Evolutionary conservation across 2,888 invertebrate genomes (phyloP), one percentile per base, ranked within the genome.

Genomic region (Drosophila longiperda): DNA sequence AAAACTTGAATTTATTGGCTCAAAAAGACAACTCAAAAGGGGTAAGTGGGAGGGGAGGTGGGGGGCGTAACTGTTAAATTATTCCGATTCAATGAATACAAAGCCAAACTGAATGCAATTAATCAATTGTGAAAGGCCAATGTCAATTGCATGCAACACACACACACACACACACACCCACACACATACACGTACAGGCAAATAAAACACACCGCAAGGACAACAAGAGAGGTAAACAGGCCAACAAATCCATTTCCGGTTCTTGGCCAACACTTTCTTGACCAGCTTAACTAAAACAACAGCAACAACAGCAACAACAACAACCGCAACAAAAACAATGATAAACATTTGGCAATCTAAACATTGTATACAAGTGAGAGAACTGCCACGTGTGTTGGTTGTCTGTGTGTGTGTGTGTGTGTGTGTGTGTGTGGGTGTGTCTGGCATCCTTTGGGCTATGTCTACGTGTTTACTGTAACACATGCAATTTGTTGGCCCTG

Each of bases 31-130:
- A 20, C 15, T 15, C 15, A 23, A 45, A 23, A 15, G 23, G 15
- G 15, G 1, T 0, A 2, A 45, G 4, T 8, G 4, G 7, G 4
- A 7, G 7, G 7, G 15, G 5, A n/a, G 8, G 5, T 3, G 8
- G 20, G 7, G 32, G 5, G 17, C 1, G 17, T 48, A 63, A 66
- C 71, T 45, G 77, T 72, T 82, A 76, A 82, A 82, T 82, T 74
- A 89, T 86, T 78, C 83, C 73, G 70, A 89, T 78, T 75, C 89
- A 85, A 81, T 88, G 86, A 73, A 52, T 80, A 72, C 81, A 69
- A 80, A 85, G 64, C 73, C 73, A 62, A 79, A 87, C 81, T 81
- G 73, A 83, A 69, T 70, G 78, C 80, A 89, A 87, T 87, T 87
- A 90, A 90, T 87, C 87, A 87, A 81, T 88, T 68, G 81, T 74